Base-by-base conservation (phyloP, 2,113 vertebrate genomes). In the Scolopax mira region DNA sequence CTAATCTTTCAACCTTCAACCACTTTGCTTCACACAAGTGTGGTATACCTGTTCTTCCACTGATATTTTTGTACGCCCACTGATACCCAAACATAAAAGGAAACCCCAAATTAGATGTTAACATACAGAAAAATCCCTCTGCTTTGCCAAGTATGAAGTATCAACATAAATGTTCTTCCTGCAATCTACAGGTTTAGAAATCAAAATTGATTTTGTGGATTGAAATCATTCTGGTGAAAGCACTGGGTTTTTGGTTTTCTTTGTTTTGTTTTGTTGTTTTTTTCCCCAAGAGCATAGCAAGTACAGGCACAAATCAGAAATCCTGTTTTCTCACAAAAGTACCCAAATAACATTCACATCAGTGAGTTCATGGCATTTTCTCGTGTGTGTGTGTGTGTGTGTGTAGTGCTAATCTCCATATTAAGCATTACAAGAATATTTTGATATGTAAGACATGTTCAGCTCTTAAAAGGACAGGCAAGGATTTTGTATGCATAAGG, bases 341-440 rank as follows among this genome's bases (percentile, higher is more conserved):
- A 61, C 10, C 54, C 70, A 27, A 85, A 52, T 94, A 94, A 90
- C 33, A 55, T 80, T 48, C 93, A 85, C 67, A 57, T 77, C 82
- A 88, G 52, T 51, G 67, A 91, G 18, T 21, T 7, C 60, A 60
- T 25, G 89, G 85, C 64, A 94, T 88, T 90, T 27, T 67, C 75
- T 18, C 3, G 15, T 15, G 12, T 18, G 19, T 46, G 44, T 46
- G 0, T 65, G 22, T 24, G 57, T 48, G 10, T 37, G 11, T 35
- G 39, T 21, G 18, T 11, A 80, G 72, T 8, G 21, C 42, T 93
- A 85, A 94, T 77, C 81, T 91, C 85, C 48, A 60, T 39, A 66
- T 48, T 85, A 91, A 88, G 81, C 84, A 74, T 73, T 93, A 54
- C 41, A 79, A 83, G 82, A 91, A 33, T 54, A 95, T 77, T 95